Base-by-base conservation (phyloP, 1,140 invertebrate genomes). In the Cydia strobilella region DNA sequence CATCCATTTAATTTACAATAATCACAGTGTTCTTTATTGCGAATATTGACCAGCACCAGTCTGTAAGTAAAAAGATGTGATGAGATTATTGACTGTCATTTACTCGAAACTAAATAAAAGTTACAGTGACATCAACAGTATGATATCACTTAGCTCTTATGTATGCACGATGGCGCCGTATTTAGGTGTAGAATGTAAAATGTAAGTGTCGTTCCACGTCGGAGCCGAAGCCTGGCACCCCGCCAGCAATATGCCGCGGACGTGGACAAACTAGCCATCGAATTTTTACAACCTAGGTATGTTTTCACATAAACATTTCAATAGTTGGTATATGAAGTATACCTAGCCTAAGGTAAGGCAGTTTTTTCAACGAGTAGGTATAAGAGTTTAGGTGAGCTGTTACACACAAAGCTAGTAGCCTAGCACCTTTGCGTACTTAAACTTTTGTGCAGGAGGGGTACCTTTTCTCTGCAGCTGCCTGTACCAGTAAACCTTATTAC, bases 221-320 rank as follows among this genome's bases (percentile, higher is more conserved):
- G 69, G 73, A 75, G 63, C 79, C 25, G 25, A 73, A 75, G 66
- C 75, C 84, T 89, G 87, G 87, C 84, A 75, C 1, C 2, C 35
- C 20, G 81, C 87, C 86, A 89, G 82, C 77, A 82, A 85, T 85
- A 82, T 84, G 82, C 77, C 83, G 63, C 79, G 75, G 74, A 72
- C 71, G 65, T 79, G 79, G 76, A 80, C 83, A 82, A 82, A 84
- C 84, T 79, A 84, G 79, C 73, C 79, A 79, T 83, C 76, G 82
- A 80, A 84, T 82, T 83, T 85, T 84, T 84, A 86, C 82, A 83
- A 81, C 80, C 82, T 82, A 86, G 81, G 86, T 84, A 88, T 81
- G 77, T 82, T 82, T 80, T 42, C 75, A 76, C 74, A 76, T 82
- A 76, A 77, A 78, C 78, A 75, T 83, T 62, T 45, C 74, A 31